phyloP scores from a whole-genome alignment of 2,113 vertebrate species.

The Lophochroa leadbeateri region DNA sequence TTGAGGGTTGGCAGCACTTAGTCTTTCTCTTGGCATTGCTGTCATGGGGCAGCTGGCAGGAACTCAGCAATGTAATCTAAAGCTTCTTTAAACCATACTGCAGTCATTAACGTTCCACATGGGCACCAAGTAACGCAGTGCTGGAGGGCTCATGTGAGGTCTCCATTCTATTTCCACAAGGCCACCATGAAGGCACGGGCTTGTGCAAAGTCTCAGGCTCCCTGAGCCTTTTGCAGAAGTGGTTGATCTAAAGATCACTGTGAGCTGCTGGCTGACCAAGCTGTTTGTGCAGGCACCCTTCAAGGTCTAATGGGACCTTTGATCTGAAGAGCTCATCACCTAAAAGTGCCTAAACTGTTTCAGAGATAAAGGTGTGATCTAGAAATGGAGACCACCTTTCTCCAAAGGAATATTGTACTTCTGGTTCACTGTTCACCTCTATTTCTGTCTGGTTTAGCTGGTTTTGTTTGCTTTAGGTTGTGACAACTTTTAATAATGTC shows the following conservation, averaged over 20 bases:
- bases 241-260: not conserved
- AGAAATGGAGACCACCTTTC: not conserved
- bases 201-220: not conserved
- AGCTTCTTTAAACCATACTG: not conserved
- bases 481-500: not conserved
- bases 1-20: not conserved
- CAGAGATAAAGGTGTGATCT: not conserved
- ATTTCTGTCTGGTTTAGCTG: not conserved
- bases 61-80: not conserved
- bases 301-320: not conserved
- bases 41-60: not conserved
- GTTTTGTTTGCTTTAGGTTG: not conserved
- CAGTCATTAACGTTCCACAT: not conserved
- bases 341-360: not conserved
- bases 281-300: not conserved
- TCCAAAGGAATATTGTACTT: not conserved
- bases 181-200: rapidly evolving
- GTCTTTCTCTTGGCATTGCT: not conserved
- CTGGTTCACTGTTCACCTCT: not conserved
- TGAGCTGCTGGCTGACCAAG: not conserved
- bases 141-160: not conserved
- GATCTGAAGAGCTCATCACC: not conserved
- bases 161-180: not conserved
- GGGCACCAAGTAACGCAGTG: not conserved
- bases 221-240: not conserved